phyloP scores from a whole-genome alignment of 2,797 vertebrate species.

The Anniella stebbinsi region DNA sequence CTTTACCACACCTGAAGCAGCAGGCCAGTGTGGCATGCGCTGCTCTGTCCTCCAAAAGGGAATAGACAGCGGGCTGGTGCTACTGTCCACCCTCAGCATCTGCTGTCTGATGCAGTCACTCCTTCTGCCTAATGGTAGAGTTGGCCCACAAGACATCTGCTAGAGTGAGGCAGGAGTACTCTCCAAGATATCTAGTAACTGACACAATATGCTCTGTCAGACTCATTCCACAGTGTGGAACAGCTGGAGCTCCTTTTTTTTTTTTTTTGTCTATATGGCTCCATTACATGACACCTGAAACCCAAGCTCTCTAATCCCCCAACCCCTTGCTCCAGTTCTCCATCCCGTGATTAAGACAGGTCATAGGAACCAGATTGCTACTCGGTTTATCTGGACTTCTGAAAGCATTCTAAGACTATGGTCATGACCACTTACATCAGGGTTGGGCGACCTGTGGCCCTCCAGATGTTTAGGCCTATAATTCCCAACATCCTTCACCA shows the following conservation, averaged over 20 bases:
- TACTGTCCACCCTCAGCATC: too few relatives aligned
- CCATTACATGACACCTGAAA: neutral
- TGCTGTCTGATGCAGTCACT: neutral
- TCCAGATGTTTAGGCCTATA: too few relatives aligned
- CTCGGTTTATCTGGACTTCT: neutral
- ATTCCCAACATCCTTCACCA: too few relatives aligned
- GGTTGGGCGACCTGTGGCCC: too few relatives aligned
- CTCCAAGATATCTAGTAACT: neutral
- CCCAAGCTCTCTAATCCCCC: neutral
- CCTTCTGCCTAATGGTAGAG: neutral
- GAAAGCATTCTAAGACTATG: neutral
- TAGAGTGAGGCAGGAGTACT: neutral
- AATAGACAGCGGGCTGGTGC: neutral
- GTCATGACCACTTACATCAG: neutral
- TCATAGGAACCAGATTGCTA: neutral
- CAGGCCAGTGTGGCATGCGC: too few relatives aligned
- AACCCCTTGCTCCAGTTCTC: neutral
- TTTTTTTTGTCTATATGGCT: neutral
- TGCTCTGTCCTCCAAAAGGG: neutral
- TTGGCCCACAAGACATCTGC: neutral
- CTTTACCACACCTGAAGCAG: neutral
- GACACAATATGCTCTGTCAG: neutral
- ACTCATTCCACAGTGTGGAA: neutral
- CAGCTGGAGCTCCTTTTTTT: neutral
- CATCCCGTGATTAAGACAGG: neutral